Evolutionary conservation across 2,113 vertebrate species (phyloP), one percentile per base, ranked within the genome.

Genomic region (Onychostoma macrolepis): DNA sequence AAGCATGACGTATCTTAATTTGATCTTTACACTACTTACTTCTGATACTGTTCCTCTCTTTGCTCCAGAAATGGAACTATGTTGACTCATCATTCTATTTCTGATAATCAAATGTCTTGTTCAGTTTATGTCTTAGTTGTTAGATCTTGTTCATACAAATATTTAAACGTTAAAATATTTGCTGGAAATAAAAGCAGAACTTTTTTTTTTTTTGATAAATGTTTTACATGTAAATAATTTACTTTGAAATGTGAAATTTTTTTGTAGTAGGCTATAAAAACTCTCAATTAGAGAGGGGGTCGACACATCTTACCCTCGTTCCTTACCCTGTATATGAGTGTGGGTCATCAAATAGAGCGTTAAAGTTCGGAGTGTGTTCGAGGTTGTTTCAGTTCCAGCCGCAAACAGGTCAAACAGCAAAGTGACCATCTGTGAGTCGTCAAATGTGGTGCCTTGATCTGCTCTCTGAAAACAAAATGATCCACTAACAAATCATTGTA

Each of bases 371-470:
- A 96, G 13, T 0, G 95, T 96, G 0, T 93, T 92, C 0, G 95
- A 92, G 0, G 94, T 94, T 41, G 95, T 96, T 88, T 96, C 95
- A 0, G 94, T 95, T 19, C 95, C 95, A 0, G 94, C 95, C 0
- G 93, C 63, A 41, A 96, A 87, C 61, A 96, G 90, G 65, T 96
- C 95, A 0, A 94, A 43, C 0, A 83, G 21, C 0, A 87, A 91
- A 0, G 26, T 48, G 17, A 78, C 2, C 0, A 96, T 90, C 11
- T 93, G 90, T 19, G 93, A 86, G 6, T 95, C 91, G 4, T 21
- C 8, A 77, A 96, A 95, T 24, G 58, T 84, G 21, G 72, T 81
- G 65, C 10, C 4, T 72, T 80, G 63, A 72, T 80, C 65, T 80
- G 45, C 45, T 43, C 45, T 72, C 65, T 86, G n/a, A 17, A 69